Evolutionary conservation across 1,140 invertebrate genomes (phyloP), one percentile per base, ranked within the genome.

Genomic region (Diorhabda elongata): DNA sequence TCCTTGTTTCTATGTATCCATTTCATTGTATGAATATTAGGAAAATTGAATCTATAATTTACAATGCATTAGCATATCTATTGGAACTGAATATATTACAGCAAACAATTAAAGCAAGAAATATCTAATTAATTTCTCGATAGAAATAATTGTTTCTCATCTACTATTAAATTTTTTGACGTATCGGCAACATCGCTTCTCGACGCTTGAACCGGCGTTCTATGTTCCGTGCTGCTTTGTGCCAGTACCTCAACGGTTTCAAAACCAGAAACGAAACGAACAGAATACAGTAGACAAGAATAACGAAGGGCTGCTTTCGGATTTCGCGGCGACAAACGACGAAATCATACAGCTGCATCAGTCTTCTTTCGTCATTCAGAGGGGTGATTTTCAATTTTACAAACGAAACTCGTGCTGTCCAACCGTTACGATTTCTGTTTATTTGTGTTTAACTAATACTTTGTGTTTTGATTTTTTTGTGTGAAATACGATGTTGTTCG

Each of bases 401-500:
- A 60, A 11, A 6, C 26, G 58, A 42, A 60, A 6, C n/a, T 5
- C 11, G n/a, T 60, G n/a, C 5, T 60, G 26, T 11, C 7, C 3
- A 60, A 42, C 58, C 58, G 58, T 11, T 52, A 52, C 47, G n/a
- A 52, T 6, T 52, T 52, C n/a, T 52, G 47, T 52, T 52, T 52
- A n/a, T 52, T 52, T 52, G 47, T 52, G 47, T 52, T 52, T 52
- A n/a, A 52, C 6, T 3, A 52, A 52, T 60, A 60, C 6, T 60
- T 11, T n/a, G 58, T 60, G 58, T 60, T 42, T 11, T 60, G 47
- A n/a, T 52, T 52, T 2, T 52, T 52, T 52, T 52, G 47, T 52
- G 47, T 6, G 47, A 52, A 1, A 65, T 57, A 60, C 45, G 57
- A 77, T 77, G 76, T 57, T 77, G 61, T 77, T 76, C 67, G 76